Evolutionary conservation across 2,888 invertebrate species (phyloP).

Genomic region (Drosophila infuscata): DNA sequence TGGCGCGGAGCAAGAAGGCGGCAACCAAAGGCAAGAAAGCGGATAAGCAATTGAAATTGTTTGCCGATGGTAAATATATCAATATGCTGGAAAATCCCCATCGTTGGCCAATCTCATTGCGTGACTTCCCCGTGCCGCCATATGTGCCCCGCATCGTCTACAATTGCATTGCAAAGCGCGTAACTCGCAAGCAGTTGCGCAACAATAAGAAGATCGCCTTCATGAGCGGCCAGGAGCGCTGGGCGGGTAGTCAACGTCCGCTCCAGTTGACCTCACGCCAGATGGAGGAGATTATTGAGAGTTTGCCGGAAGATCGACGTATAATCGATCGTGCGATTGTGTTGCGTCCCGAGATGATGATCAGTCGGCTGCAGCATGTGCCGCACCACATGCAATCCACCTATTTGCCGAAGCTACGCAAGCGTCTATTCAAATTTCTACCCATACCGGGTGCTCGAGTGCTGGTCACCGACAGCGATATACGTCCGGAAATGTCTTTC

Average conservation of each 20-base stretch:
- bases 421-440: constrained; percentile 79
- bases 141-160: constrained; percentile 62
- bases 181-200: constrained; percentile 73
- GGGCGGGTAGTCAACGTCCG: constrained; percentile 65
- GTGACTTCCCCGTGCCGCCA: constrained; percentile 33
- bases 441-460: constrained; percentile 79
- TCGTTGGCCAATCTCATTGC: constrained; percentile 46
- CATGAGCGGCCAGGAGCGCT: constrained; percentile 80
- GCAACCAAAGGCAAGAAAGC: constrained; percentile 51
- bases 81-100: constrained; percentile 74
- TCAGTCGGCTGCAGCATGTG: constrained; percentile 53
- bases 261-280: constrained; percentile 58
- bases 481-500: constrained; percentile 56
- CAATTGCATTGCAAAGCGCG: constrained; percentile 75
- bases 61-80: constrained; percentile 76
- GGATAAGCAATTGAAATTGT: constrained; percentile 60
- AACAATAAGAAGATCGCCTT: constrained; percentile 83
- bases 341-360: constrained; percentile 40
- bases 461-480: constrained; percentile 72
- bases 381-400: constrained; percentile 67
- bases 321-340: constrained; percentile 68
- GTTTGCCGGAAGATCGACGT: constrained; percentile 66
- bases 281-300: constrained; percentile 57
- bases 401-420: constrained; percentile 70
- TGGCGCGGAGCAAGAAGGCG: constrained; percentile 16